Evolutionary conservation across 2,113 vertebrate genomes (phyloP), one percentile per base, ranked within the genome.

Genomic region (Pimephales promelas): DNA sequence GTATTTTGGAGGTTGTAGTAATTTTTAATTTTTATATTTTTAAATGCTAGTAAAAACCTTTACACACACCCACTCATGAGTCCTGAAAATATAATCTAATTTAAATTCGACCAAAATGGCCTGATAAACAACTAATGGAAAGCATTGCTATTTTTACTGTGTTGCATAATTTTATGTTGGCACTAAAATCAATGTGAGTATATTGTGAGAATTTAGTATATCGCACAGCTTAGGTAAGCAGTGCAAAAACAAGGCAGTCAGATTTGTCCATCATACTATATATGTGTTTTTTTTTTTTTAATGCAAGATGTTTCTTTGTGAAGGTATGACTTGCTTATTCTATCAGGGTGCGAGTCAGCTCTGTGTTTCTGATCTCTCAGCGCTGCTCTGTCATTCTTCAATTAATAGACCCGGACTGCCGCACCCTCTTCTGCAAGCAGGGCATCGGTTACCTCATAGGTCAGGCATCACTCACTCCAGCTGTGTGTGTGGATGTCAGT

Each of bases 391-490:
- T 76, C 34, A 56, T 77, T 77, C 59, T 77, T 70, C 34, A 70
- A 26, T 77, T 66, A 84, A 78, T 56, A 70, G 49, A 45, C 47
- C 45, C 10, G n/a, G 31, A 20, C 34, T 64, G 78, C 73, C 18
- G 22, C 83, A 71, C 79, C 73, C 66, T 34, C 62, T 66, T 76
- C 66, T 81, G 64, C 83, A 34, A 10, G 61, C 56, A 81, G 68
- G 56, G 81, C 49, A 74, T 64, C 36, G 49, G 83, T 77, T 68
- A 86, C 59, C 71, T 85, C 70, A 81, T 81, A 85, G 70, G 62
- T 78, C 47, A 84, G n/a, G 82, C 61, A 70, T 76, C 61, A 43
- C 22, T 66, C 40, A 47, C 8, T 47, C 61, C 68, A 83, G 43
- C 22, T 45, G 73, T 26, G 56, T 74, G 52, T 79, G 43, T 56